A percentile compares a stretch with the other conserved stretches of the same genome.
phyloP scores from a whole-genome alignment of 2,888 invertebrate genomes.

The Acanthosoma haemorrhoidale region DNA sequence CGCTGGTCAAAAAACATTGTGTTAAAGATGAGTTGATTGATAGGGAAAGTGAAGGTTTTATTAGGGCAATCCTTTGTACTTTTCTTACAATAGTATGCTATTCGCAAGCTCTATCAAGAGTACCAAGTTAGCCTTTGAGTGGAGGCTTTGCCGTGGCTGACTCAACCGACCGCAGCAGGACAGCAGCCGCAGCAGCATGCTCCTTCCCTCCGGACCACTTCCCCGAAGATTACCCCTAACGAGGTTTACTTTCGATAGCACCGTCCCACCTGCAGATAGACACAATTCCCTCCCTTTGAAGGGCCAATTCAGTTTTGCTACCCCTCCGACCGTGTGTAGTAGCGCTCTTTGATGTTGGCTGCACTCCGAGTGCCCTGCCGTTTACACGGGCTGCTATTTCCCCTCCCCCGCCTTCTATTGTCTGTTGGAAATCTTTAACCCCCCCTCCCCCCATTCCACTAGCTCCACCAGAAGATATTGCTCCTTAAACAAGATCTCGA shows the following conservation, averaged over 20 bases:
- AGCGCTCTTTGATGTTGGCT: neutral
- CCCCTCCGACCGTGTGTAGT: neutral
- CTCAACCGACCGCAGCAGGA: neutral
- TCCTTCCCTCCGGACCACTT: neutral
- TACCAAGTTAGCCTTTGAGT: too few species aligned
- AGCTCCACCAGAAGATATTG: neutral
- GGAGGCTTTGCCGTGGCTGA: too few species aligned
- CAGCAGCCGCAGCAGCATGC: neutral
- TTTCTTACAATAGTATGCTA: too few species aligned
- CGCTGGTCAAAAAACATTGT: too few species aligned
- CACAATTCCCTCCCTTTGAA: neutral
- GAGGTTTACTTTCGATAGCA: neutral
- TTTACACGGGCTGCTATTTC: too few species aligned
- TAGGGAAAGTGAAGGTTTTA: too few species aligned
- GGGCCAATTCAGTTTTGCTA: slow-evolving; percentile 15
- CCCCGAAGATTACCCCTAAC: too few species aligned
- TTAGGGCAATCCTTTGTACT: too few species aligned
- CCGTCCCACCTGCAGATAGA: too few species aligned
- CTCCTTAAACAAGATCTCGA: slow-evolving; percentile 15
- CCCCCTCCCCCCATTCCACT: neutral
- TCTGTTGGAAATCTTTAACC: too few species aligned
- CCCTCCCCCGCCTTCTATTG: neutral
- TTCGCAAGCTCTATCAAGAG: too few species aligned
- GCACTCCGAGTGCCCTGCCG: neutral
- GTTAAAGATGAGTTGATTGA: too few species aligned